Evolutionary conservation across 1,140 invertebrate genomes (phyloP).

Genomic region (Maconellicoccus hirsutus): DNA sequence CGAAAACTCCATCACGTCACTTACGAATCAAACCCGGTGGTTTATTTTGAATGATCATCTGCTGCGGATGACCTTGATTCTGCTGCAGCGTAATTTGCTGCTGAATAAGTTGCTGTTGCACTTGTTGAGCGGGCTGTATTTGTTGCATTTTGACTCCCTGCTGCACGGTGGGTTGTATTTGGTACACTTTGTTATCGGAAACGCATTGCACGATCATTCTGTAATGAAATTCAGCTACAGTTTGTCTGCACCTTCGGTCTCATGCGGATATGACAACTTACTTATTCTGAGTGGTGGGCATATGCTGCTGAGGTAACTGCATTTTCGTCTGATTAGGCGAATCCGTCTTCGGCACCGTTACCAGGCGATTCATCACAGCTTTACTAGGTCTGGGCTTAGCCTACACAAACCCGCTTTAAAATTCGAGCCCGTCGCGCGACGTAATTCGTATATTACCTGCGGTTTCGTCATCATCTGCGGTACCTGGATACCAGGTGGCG

Average conservation of each 20-base stretch:
- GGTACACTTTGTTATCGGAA: slow-evolving; percentile 28
- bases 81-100: slow-evolving; percentile 31
- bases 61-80: slow-evolving; percentile 28
- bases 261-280: slow-evolving; percentile 22
- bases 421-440: too few species aligned
- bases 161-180: slow-evolving; percentile 33
- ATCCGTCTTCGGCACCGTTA: slow-evolving; percentile 51
- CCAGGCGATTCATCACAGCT: slow-evolving; percentile 14
- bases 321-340: slow-evolving; percentile 54
- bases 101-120: slow-evolving; percentile 33
- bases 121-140: slow-evolving; percentile 32
- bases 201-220: slow-evolving; percentile 28
- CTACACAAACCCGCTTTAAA: slow-evolving; percentile 26
- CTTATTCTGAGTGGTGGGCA: not conserved
- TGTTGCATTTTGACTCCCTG: slow-evolving; percentile 37
- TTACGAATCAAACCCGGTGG: too few species aligned
- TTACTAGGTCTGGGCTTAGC: slow-evolving; percentile 29
- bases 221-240: too few species aligned
- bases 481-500: slow-evolving; percentile 42
- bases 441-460: slow-evolving; percentile 25
- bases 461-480: slow-evolving; percentile 28
- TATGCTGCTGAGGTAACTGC: slow-evolving; percentile 12
- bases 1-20: too few species aligned
- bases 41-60: not conserved
- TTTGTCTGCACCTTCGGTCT: too few species aligned